Conservation (phyloP, 2,888 invertebrate species). For the Agonopterix heracliana region DNA sequence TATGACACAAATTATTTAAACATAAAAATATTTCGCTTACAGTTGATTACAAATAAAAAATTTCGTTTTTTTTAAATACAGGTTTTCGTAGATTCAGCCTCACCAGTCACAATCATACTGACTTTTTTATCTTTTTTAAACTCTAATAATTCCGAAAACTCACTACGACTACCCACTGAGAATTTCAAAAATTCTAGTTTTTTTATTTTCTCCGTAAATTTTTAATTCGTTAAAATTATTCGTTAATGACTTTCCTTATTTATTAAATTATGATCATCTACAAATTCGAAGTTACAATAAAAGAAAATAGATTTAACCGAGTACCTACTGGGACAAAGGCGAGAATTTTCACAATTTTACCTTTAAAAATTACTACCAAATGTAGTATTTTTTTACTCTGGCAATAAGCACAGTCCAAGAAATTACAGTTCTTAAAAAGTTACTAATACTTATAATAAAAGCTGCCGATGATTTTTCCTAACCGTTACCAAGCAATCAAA, state of each 20-base stretch:
- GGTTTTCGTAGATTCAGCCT: constrained; percentile 14
- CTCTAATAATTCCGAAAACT: constrained; percentile 32
- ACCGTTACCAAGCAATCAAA: not conserved
- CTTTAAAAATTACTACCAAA: not conserved
- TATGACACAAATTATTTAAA: constrained; percentile 16
- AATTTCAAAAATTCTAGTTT: constrained; percentile 37
- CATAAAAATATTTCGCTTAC: too few relatives aligned
- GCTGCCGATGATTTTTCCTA: not conserved
- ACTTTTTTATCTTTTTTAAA: constrained; percentile 10
- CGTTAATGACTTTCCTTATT: constrained; percentile 4
- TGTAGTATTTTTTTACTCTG: not conserved
- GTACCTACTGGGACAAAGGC: not conserved
- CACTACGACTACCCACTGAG: constrained; percentile 45
- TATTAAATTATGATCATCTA: constrained; percentile 19
- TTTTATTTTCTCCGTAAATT: constrained; percentile 8
- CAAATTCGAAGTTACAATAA: constrained; percentile 9
- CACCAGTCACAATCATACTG: constrained; percentile 6
- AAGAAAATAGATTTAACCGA: not conserved
- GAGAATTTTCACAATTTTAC: not conserved
- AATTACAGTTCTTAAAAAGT: not conserved
- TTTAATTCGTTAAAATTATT: constrained; percentile 11
- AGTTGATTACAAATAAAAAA: too few relatives aligned
- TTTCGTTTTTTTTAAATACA: too few relatives aligned
- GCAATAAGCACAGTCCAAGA: not conserved
- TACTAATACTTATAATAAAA: not conserved